Base-by-base conservation (phyloP, 2,888 invertebrate species). In the Lepidocyrtinus sp. region DNA sequence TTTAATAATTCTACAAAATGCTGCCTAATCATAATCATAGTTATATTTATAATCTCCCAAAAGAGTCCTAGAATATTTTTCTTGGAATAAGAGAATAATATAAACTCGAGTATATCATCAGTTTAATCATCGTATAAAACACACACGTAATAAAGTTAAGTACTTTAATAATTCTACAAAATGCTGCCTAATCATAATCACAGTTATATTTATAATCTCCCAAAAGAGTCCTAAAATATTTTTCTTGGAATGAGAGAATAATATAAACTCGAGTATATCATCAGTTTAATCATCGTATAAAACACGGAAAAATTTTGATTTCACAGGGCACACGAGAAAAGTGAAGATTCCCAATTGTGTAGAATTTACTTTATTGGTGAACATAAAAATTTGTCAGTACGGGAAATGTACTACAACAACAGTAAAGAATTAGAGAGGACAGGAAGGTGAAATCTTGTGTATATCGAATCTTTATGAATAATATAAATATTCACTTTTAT, bases 401-500 rank as follows among this genome's bases (percentile, higher is more conserved):
- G 90, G 69, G 90, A 91, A 82, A 89, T 90, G 0, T 88, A 90
- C 71, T 88, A 90, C 17, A 90, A 90, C 50, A 91, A 91, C 84
- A 89, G 90, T 2, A 89, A 90, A 25, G 92, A 94, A 87, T 91
- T 92, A 0, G 92, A 94, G 75, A 93, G 94, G 1, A 95, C 95
- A 0, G 91, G 96, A 88, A 96, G 96, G 89, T 96, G 96, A 89
- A 95, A 95, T 88, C 96, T 96, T 87, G 94, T 95, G 93, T 95
- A 95, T 87, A 93, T 95, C 0, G 95, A 95, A 89, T 93, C 94
- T 88, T 94, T 95, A 88, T n/a, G n/a, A n/a, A n/a, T n/a, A n/a
- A n/a, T n/a, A n/a, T n/a, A n/a, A n/a, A n/a, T n/a, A n/a, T n/a
- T n/a, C n/a, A n/a, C n/a, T n/a, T n/a, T n/a, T n/a, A n/a, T n/a